Conservation (phyloP, 1,140 invertebrate genomes). For the Drosophila nasuta region DNA sequence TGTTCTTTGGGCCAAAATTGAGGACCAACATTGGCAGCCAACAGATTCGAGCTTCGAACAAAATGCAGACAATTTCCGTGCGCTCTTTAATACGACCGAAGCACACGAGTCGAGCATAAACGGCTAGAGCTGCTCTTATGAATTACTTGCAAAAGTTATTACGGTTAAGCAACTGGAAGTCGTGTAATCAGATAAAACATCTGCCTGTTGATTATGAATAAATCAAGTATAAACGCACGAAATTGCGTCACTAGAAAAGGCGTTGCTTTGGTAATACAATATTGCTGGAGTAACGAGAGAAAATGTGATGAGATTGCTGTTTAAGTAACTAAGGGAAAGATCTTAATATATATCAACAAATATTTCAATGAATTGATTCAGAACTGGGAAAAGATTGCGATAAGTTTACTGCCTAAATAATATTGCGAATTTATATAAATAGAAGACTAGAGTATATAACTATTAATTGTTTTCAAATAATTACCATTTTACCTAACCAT, state of each 20-base stretch:
- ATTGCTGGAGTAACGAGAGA: not conserved
- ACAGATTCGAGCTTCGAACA: not conserved
- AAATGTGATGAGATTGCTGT: not conserved
- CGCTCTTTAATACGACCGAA: conserved; percentile 34
- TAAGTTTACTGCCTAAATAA: too few species aligned
- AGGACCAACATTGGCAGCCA: conserved; percentile 15
- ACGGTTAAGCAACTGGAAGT: conserved; percentile 31
- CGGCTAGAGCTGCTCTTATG: conserved; percentile 20
- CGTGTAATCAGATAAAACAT: conserved; percentile 20
- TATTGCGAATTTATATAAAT: too few species aligned
- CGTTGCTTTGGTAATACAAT: not conserved
- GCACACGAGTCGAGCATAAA: conserved; percentile 19
- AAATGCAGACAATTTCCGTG: conserved; percentile 12
- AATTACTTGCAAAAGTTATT: conserved; percentile 36
- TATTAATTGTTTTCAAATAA: too few species aligned
- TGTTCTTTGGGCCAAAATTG: conserved; percentile 37
- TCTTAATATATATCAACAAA: not conserved
- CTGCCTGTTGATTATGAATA: conserved; percentile 21
- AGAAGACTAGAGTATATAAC: too few species aligned
- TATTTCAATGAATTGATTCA: too few species aligned
- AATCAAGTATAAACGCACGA: conserved; percentile 3
- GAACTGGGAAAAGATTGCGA: too few species aligned
- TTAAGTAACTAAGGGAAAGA: not conserved
- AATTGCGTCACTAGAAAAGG: too few species aligned
- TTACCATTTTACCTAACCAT: too few species aligned